These are phyloP conservation scores for Cichlasoma orientale DNA, from an alignment of 2,797 vertebrate species.

Conservation along the genomic window DNA sequence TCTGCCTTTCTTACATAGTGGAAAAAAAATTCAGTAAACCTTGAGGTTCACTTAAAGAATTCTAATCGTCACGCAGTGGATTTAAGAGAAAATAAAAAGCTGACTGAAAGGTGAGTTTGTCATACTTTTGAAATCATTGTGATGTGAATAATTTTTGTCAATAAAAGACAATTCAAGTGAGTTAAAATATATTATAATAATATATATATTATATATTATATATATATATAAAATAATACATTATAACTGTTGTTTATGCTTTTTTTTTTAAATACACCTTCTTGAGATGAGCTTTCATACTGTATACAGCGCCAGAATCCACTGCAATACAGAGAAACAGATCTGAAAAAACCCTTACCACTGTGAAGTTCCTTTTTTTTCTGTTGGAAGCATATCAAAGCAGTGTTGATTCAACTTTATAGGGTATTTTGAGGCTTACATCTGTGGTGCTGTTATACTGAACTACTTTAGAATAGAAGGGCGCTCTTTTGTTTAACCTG, in stretches of 20 bases:
- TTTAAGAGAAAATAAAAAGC: not conserved
- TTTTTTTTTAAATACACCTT: not conserved
- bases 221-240: too few species aligned
- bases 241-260: too few species aligned
- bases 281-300: rapidly evolving
- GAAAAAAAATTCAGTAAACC: not conserved
- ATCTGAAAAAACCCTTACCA: not conserved
- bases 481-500: not conserved
- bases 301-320: not conserved
- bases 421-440: not conserved
- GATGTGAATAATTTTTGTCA: not conserved
- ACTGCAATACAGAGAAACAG: not conserved
- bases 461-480: not conserved
- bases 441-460: not conserved
- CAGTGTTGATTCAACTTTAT: not conserved
- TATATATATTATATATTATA: too few species aligned
- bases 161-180: not conserved
- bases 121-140: not conserved
- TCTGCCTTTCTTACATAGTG: not conserved
- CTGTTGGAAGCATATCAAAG: not conserved
- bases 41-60: not conserved
- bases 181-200: not conserved
- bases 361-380: not conserved
- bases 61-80: not conserved
- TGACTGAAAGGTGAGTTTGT: not conserved